Percentiles rank a stretch among this genome's conserved stretches.
Evolutionary conservation across 2,113 vertebrate genomes (phyloP).

Genomic region (Syngnathus scovelli): DNA sequence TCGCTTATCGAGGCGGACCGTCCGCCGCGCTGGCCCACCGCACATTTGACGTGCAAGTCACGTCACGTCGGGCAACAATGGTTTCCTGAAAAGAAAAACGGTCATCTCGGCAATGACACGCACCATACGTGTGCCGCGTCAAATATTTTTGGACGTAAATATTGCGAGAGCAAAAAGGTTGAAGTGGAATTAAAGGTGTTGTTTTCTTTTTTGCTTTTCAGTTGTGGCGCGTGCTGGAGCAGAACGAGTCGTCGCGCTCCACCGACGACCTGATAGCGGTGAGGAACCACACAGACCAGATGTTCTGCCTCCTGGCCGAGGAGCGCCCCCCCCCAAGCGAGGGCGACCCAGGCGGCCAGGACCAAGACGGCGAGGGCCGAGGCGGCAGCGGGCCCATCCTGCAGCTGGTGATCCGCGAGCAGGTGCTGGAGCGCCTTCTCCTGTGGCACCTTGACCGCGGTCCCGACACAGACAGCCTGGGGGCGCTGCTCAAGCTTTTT

Average conservation of each 20-base stretch:
- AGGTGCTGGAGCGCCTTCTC: conserved; percentile 81
- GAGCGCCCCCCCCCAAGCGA: conserved; percentile 67
- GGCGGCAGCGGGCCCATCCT: conserved; percentile 79
- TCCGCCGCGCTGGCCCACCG: background rate
- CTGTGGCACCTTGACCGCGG: conserved; percentile 83
- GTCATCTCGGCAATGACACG: no score
- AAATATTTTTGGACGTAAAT: no score
- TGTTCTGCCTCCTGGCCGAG: conserved; percentile 88
- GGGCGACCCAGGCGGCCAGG: conserved; percentile 16
- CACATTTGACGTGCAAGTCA: background rate
- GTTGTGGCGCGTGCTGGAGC: conserved; percentile 86
- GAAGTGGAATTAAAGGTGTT: background rate
- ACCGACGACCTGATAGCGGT: conserved; percentile 89
- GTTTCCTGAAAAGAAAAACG: no score
- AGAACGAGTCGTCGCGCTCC: conserved; percentile 67
- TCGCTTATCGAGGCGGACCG: background rate
- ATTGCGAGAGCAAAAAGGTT: no score
- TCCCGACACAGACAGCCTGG: conserved; percentile 81
- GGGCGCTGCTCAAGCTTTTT: conserved; percentile 87
- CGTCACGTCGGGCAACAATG: no score
- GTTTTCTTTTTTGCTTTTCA: conserved; percentile 29
- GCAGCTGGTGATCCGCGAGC: conserved; percentile 79
- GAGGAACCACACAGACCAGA: conserved; percentile 92
- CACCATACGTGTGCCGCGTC: no score
- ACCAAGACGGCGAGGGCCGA: conserved; percentile 14